A percentile compares a stretch with the other conserved stretches of the same genome.
These are phyloP conservation scores for Suillia variegata DNA, from an alignment of 2,888 invertebrate species.

Conservation along the genomic window DNA sequence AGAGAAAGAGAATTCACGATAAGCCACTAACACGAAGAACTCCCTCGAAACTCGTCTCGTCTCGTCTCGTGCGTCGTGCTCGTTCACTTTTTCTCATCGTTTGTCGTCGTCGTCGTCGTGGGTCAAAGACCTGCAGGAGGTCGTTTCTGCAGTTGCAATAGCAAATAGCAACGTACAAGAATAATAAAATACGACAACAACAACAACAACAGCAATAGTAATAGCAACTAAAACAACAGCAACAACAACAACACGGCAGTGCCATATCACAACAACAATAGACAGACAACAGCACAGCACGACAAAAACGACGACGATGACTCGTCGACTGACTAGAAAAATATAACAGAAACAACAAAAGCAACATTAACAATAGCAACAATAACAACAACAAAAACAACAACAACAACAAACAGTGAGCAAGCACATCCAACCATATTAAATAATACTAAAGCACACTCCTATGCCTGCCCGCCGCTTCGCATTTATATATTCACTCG, in stretches of 20 bases:
- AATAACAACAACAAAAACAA: background rate
- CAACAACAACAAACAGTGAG: background rate
- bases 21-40: background rate
- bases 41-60: background rate
- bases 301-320: too few species aligned
- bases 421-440: background rate
- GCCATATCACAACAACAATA: too few species aligned
- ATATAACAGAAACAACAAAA: too few species aligned
- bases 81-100: too few species aligned
- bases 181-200: conserved; percentile 39
- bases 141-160: conserved; percentile 57
- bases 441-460: background rate
- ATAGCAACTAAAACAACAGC: background rate
- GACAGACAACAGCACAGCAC: too few species aligned
- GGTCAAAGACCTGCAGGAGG: conserved; percentile 62
- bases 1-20: too few species aligned
- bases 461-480: too few species aligned
- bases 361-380: background rate
- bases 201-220: conserved; percentile 12
- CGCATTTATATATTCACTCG: too few species aligned
- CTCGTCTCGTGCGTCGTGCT: conserved; percentile 21
- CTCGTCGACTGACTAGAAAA: too few species aligned
- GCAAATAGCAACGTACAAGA: conserved; percentile 53
- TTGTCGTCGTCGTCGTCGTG: conserved; percentile 42
- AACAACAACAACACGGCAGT: too few species aligned